Conservation (phyloP, 2,888 invertebrate genomes). For the Mimumesa dahlbomi region DNA sequence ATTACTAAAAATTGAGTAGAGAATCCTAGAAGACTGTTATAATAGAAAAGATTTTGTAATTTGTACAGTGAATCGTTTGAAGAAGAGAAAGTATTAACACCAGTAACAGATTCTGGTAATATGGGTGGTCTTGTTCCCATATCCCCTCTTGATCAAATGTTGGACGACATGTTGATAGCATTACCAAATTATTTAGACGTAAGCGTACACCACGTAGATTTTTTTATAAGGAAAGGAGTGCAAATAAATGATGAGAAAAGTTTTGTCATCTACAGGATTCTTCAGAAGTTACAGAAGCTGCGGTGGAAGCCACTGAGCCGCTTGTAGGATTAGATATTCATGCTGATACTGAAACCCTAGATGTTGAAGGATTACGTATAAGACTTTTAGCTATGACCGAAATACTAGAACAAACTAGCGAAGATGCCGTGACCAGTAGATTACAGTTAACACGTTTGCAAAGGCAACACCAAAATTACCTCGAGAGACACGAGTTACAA, state of each 20-base stretch:
- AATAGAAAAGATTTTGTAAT: neutral
- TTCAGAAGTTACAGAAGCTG: conserved; percentile 73
- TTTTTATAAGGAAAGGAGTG: neutral
- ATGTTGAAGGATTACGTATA: conserved; percentile 69
- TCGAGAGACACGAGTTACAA: conserved; percentile 79
- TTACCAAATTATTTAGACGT: conserved; percentile 79
- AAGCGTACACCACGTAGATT: conserved; percentile 54
- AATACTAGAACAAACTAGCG: conserved; percentile 75
- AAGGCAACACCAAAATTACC: conserved; percentile 77
- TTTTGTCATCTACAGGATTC: conserved; percentile 63
- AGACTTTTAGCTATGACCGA: conserved; percentile 73
- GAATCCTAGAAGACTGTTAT: no score
- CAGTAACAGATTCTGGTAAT: conserved; percentile 73
- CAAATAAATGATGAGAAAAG: neutral
- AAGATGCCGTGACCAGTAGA: conserved; percentile 75
- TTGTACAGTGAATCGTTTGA: conserved; percentile 50
- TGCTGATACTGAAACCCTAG: conserved; percentile 64
- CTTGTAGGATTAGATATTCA: conserved; percentile 66
- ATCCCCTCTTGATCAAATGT: conserved; percentile 76
- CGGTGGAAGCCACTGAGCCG: conserved; percentile 75
- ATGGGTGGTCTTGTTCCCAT: conserved; percentile 77
- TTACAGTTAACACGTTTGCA: conserved; percentile 75
- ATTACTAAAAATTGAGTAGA: no score
- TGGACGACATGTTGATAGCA: conserved; percentile 75
- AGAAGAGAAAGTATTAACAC: conserved; percentile 76